Evolutionary conservation across 2,888 invertebrate genomes (phyloP), one percentile per base, ranked within the genome.

Genomic region (Orthosia cruda): DNA sequence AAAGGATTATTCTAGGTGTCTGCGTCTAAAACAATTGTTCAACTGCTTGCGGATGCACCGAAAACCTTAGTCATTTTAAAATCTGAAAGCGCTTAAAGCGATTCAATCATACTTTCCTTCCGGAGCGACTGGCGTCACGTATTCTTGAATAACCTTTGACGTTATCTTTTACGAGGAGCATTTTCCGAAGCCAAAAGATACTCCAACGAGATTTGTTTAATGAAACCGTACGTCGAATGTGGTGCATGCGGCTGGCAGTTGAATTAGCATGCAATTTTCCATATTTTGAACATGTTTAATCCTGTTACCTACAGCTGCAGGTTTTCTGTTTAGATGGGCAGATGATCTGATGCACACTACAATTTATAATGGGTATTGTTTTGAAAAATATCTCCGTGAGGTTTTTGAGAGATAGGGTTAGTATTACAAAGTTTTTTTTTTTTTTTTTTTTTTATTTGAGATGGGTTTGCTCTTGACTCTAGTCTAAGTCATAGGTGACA

Each of bases 221-320:
- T 92, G 90, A 90, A 93, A 92, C 81, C 86, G 80, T 79, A 83
- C 89, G 83, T 89, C 88, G 89, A 89, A 90, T 89, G 86, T 81
- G 73, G 81, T 84, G 87, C 82, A 86, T 88, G 92, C 88, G 77
- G 86, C 84, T 92, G 94, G 91, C 94, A 94, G 90, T 88, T 88
- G 90, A 89, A 94, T 94, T 94, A 94, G 91, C 90, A 94, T 94
- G 92, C 93, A 93, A 94, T 94, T 95, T 94, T 94, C 93, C 93
- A 92, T 92, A 91, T 91, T 91, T 92, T 90, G 92, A 92, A 91
- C 92, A 92, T 89, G 91, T 92, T 92, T 90, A 89, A 90, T 89
- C 83, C 84, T 80, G 76, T 83, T 86, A 87, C 81, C 83, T 79
- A 83, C 73, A 66, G 62, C 76, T 40, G 69, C 73, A 79, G 74